These are phyloP conservation scores for Microplitis demolitor DNA, from an alignment of 1,140 invertebrate species.

Conservation along the genomic window DNA sequence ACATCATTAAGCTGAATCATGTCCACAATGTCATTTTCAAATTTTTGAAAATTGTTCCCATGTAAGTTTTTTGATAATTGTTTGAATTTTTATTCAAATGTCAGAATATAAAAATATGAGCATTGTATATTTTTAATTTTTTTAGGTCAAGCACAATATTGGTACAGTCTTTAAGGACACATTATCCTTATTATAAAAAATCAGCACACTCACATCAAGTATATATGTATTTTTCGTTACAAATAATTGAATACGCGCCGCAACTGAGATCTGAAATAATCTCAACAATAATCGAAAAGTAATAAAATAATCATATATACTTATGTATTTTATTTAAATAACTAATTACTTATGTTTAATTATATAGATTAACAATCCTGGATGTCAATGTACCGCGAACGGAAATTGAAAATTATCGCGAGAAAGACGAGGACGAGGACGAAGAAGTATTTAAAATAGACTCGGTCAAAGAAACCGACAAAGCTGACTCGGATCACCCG, in stretches of 20 bases:
- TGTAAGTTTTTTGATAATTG: constrained; percentile 59
- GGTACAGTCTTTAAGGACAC: constrained; percentile 58
- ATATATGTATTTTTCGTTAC: constrained; percentile 70
- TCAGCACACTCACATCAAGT: constrained; percentile 63
- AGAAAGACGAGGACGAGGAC: constrained; percentile 51
- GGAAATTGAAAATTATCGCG: constrained; percentile 60
- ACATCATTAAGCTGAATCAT: constrained; percentile 59
- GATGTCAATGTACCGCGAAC: constrained; percentile 70
- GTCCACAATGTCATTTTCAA: constrained; percentile 64
- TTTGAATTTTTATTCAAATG: constrained; percentile 36
- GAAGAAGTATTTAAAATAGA: constrained; percentile 62
- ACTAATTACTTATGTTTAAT: constrained; percentile 28
- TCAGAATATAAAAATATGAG: constrained; percentile 25
- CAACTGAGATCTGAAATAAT: constrained; percentile 66
- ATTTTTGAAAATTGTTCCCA: constrained; percentile 66
- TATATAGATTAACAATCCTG: constrained; percentile 67
- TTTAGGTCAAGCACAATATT: constrained; percentile 65
- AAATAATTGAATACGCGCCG: constrained; percentile 69
- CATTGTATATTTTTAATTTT: constrained; percentile 31
- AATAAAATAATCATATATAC: constrained; percentile 34
- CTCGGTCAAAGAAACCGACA: constrained; percentile 39
- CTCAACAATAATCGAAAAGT: constrained; percentile 72
- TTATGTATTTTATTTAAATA: constrained; percentile 1
- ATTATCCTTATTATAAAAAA: constrained; percentile 71
- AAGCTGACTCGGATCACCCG: constrained; percentile 56